These are phyloP conservation scores for Irena cyanogastra DNA, from an alignment of 2,113 vertebrate genomes.

Conservation along the genomic window DNA sequence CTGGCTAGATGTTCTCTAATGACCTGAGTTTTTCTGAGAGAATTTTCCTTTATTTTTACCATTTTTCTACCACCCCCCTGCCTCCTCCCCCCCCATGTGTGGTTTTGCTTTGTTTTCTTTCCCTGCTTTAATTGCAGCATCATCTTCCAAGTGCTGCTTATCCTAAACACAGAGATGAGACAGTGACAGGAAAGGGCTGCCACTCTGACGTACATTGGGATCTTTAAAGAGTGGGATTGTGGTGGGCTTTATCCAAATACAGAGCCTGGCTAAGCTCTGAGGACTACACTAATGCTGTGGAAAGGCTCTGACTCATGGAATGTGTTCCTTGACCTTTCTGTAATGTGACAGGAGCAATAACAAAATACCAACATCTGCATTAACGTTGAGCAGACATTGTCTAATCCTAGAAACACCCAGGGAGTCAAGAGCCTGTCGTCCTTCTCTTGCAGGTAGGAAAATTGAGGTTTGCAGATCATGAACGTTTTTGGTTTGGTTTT, in stretches of 20 bases:
- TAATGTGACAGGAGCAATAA: not conserved
- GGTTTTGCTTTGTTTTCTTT: constrained; percentile 34
- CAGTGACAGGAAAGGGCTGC: constrained; percentile 37
- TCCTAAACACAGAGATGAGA: not conserved
- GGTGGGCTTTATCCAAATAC: constrained; percentile 31
- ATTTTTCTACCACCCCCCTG: no score
- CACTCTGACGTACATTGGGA: constrained; percentile 24
- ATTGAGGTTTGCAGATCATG: not conserved
- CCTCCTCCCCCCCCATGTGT: not conserved
- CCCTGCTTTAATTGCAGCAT: not conserved
- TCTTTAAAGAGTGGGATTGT: not conserved
- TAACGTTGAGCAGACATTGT: not conserved
- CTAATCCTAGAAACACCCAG: constrained; percentile 21
- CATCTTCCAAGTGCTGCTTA: not conserved
- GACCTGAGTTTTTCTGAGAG: not conserved
- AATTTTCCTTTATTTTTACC: not conserved
- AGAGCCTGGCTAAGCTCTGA: constrained; percentile 8
- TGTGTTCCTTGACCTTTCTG: constrained; percentile 1
- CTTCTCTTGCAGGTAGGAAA: not conserved
- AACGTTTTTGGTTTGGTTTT: not conserved
- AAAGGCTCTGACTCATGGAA: constrained; percentile 37
- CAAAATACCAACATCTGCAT: not conserved
- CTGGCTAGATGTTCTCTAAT: not conserved
- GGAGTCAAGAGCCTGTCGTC: not conserved
- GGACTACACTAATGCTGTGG: not conserved